A percentile compares a stretch with the other conserved stretches of the same genome.
Evolutionary conservation across 2,888 invertebrate genomes (phyloP).

Genomic region (Troglohyphantes excavatus): DNA sequence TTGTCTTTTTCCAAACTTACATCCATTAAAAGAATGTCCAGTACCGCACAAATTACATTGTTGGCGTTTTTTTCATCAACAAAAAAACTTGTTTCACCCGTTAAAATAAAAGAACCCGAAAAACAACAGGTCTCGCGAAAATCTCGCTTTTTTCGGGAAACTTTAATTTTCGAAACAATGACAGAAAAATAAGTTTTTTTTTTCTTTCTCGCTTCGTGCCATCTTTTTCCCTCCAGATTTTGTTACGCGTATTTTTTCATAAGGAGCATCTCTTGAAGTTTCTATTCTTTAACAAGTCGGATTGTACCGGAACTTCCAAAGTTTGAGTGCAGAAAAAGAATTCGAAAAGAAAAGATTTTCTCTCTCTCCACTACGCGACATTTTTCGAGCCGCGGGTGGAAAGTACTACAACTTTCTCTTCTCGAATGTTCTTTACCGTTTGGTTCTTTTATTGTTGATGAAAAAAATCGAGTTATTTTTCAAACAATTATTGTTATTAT

Average conservation of each 20-base stretch:
- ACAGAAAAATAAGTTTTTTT: neutral
- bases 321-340: neutral
- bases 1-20: neutral
- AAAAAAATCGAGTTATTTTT: neutral
- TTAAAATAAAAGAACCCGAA: neutral
- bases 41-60: neutral
- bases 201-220: neutral
- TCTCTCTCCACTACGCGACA: conserved; percentile 1
- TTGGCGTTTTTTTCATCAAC: neutral
- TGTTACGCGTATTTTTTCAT: conserved; percentile 18
- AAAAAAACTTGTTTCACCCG: neutral
- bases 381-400: conserved; percentile 16
- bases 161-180: conserved; percentile 12
- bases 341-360: conserved; percentile 1
- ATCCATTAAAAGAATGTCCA: neutral
- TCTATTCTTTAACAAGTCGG: conserved; percentile 21
- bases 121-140: neutral
- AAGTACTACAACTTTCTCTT: conserved; percentile 12
- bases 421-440: neutral
- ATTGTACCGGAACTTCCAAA: neutral
- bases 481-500: neutral
- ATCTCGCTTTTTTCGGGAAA: neutral
- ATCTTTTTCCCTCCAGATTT: neutral
- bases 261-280: conserved; percentile 21
- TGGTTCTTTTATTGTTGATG: neutral